These are phyloP conservation scores for Xenus cinereus DNA, from an alignment of 2,113 vertebrate genomes.

Conservation along the genomic window DNA sequence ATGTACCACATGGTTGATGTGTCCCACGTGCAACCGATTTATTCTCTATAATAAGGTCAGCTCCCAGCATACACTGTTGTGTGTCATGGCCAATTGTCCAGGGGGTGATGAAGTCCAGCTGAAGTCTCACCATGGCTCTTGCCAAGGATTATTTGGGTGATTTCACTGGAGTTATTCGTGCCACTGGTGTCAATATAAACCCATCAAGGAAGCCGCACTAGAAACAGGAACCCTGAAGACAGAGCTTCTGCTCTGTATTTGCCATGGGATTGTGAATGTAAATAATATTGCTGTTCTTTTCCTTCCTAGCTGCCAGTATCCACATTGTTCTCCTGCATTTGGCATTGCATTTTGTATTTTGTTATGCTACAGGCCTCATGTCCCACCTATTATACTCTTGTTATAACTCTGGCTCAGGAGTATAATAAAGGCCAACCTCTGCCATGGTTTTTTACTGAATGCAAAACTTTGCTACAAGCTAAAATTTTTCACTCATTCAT, in stretches of 20 bases:
- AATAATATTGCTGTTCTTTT: background rate
- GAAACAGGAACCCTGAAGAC: background rate
- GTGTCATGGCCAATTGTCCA: background rate
- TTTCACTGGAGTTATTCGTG: background rate
- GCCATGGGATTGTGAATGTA: background rate
- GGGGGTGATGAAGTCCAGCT: background rate
- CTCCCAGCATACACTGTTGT: background rate
- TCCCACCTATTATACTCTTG: background rate
- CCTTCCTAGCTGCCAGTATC: background rate
- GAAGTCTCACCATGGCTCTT: background rate
- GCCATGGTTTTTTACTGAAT: background rate
- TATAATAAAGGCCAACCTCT: background rate
- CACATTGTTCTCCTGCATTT: background rate
- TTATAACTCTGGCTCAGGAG: background rate
- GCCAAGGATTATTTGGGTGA: background rate
- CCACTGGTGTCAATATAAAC: background rate
- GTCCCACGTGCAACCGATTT: background rate
- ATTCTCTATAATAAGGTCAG: background rate
- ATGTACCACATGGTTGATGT: background rate
- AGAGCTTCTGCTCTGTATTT: background rate
- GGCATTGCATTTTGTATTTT: background rate
- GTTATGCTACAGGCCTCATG: background rate
- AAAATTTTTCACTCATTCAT: constrained; percentile 10
- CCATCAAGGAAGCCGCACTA: background rate
- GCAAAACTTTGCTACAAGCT: background rate